phyloP scores from a whole-genome alignment of 2,888 invertebrate genomes.

The Polymixis flavicincta region DNA sequence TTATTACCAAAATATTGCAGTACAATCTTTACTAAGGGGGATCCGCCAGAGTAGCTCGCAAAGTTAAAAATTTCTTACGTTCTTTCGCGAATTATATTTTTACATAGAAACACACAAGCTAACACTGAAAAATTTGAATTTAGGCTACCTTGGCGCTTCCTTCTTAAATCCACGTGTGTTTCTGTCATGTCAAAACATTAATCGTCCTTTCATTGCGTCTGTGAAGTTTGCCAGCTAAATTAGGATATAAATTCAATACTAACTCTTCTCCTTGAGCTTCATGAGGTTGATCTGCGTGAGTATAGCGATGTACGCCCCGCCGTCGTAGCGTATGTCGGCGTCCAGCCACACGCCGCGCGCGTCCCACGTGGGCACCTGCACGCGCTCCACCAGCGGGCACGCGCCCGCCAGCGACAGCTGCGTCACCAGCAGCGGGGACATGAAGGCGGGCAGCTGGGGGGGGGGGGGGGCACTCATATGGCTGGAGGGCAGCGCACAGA shows the following conservation, averaged over 20 bases:
- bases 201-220: background rate
- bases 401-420: conserved; percentile 93
- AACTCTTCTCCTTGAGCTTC: conserved; percentile 88
- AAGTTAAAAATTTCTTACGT: no score
- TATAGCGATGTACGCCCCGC: conserved; percentile 94
- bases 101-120: no score
- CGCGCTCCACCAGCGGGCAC: conserved; percentile 92
- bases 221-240: background rate
- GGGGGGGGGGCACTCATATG: no score
- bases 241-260: conserved; percentile 56
- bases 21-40: no score
- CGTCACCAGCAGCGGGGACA: conserved; percentile 95
- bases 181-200: background rate
- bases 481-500: no score
- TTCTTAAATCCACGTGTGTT: no score
- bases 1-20: no score
- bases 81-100: no score
- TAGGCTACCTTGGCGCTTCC: no score
- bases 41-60: no score
- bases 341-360: conserved; percentile 97
- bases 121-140: no score
- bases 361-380: conserved; percentile 93
- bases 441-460: conserved; percentile 94
- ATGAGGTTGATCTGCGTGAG: conserved; percentile 96
- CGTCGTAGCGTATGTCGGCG: conserved; percentile 95